Evolutionary conservation across 1,140 invertebrate species (phyloP).

Genomic region (Mercenaria mercenaria): DNA sequence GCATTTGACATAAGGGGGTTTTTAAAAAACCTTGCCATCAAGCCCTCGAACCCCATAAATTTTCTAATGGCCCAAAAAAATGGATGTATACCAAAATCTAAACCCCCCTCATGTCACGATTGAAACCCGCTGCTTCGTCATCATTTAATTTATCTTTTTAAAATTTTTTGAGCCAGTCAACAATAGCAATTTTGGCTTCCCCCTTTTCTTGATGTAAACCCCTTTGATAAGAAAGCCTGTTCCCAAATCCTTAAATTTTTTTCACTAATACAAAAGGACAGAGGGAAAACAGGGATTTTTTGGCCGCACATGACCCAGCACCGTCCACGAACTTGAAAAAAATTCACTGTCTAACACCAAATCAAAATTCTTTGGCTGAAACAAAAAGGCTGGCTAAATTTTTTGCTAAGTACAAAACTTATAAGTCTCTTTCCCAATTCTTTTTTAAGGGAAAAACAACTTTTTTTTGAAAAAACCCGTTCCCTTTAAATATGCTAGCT

Average conservation of each 20-base stretch:
- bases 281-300: neutral
- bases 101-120: neutral
- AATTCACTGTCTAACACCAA: neutral
- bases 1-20: neutral
- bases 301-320: too few relatives aligned
- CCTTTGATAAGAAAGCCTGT: too few relatives aligned
- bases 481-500: conserved; percentile 42
- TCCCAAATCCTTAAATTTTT: neutral
- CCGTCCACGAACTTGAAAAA: neutral
- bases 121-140: neutral
- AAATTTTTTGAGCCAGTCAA: conserved; percentile 4
- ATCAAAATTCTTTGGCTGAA: neutral
- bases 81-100: conserved; percentile 26
- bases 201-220: conserved; percentile 8
- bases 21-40: conserved; percentile 11
- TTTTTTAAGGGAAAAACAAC: conserved; percentile 13
- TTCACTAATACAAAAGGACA: neutral
- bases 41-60: conserved; percentile 2
- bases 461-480: conserved; percentile 15
- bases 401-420: neutral
- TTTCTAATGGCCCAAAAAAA: neutral
- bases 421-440: neutral
- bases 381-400: neutral
- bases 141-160: neutral
- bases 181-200: conserved; percentile 30